phyloP scores from a whole-genome alignment of 2,797 vertebrate genomes.

The Melanotaenia maccullochi region DNA sequence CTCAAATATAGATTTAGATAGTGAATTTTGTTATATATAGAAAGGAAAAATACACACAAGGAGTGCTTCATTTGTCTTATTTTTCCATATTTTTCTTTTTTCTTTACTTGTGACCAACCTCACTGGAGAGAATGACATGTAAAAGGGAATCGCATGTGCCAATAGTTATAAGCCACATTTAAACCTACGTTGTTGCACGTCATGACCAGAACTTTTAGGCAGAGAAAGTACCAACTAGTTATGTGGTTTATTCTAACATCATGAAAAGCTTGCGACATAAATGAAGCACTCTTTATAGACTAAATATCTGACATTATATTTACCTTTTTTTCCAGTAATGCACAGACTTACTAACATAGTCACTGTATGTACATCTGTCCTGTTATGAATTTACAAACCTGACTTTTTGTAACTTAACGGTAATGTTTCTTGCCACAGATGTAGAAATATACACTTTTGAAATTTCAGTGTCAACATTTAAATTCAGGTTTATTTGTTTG shows the following conservation, averaged over 20 bases:
- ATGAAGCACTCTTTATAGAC: constrained; percentile 46
- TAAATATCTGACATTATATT: constrained; percentile 47
- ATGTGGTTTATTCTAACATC: constrained; percentile 19
- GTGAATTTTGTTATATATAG: constrained; percentile 54
- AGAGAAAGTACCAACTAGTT: background rate
- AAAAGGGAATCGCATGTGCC: constrained; percentile 20
- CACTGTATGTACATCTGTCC: constrained; percentile 46
- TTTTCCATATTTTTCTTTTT: constrained; percentile 5
- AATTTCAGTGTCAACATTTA: constrained; percentile 12
- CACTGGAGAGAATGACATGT: background rate
- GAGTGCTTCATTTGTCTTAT: constrained; percentile 44
- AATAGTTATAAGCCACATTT: constrained; percentile 34
- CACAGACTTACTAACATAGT: constrained; percentile 39
- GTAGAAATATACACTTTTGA: background rate
- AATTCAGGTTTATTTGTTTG: constrained; percentile 27
- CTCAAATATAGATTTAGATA: constrained; percentile 58
- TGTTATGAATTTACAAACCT: constrained; percentile 23
- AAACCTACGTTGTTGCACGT: background rate
- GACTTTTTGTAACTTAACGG: constrained; percentile 20
- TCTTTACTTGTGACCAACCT: background rate
- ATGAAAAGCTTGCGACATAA: constrained; percentile 6
- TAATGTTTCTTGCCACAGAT: constrained; percentile 14
- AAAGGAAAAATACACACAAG: background rate
- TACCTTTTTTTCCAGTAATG: constrained; percentile 43
- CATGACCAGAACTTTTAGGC: background rate